Evolutionary conservation across 2,888 invertebrate genomes (phyloP), one percentile per base, ranked within the genome.

Genomic region (Agelastica alni): DNA sequence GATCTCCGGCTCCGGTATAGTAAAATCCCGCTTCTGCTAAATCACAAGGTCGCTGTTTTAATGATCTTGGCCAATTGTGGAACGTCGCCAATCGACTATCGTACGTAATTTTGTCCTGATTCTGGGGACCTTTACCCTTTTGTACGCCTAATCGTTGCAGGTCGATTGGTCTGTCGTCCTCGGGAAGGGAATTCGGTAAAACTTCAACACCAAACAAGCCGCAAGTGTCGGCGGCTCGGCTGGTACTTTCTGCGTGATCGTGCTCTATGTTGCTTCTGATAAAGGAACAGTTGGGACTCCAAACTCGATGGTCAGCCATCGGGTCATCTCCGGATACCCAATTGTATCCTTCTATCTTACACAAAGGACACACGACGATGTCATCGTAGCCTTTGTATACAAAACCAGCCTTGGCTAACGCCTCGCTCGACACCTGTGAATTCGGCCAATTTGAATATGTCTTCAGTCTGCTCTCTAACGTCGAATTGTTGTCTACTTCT

Each of bases 11-110:
- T 12, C 62, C 95, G 5, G 91, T 89, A 71, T 95, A 96, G 73
- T 88, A 96, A 77, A 96, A 96, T 26, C 96, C 96, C 31, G 96
- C 95, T 62, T 91, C 89, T 7, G 91, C 89, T 47, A 96, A 79
- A 51, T 87, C 84, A 55, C 86, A 84, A 1, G 93, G 91, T 59
- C 85, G 87, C 70, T 93, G 92, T 57, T 85, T 86, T 78, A 92
- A 84, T 44, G 85, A 83, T 49, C 85, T 83, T 0, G 94, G 93
- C 95, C 96, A 96, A 58, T 85, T 83, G 41, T 80, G 79, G 72
- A 87, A 94, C 13, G 88, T 86, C 53, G 83, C 81, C 32, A 90
- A 70, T 26, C 94, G 83, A 6, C 87, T 84, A 42, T 87, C 84
- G 55, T 84, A 81, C 7, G 88, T 84, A 6, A 85, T 85, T 72